A percentile compares a stretch with the other conserved stretches of the same genome.
phyloP scores from a whole-genome alignment of 30 jellyfish, hydroid and myxozoan genomes.

The Hydra vulgaris region DNA sequence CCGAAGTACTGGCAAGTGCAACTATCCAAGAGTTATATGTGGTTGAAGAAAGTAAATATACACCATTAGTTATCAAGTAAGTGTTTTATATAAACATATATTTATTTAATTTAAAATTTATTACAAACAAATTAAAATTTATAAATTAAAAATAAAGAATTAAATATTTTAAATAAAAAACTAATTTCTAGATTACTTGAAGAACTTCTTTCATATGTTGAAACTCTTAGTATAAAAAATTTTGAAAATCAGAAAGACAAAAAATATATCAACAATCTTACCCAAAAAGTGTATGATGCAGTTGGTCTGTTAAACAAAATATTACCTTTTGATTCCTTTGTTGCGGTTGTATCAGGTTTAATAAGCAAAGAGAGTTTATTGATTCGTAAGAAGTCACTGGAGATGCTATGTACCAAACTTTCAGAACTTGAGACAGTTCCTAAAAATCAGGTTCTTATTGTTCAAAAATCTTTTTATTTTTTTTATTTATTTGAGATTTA shows the following conservation, averaged over 20 bases:
- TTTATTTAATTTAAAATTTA: too few species aligned
- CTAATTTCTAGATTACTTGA: conserved; percentile 40
- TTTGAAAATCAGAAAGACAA: conserved; percentile 8
- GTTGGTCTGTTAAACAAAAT: conserved; percentile 37
- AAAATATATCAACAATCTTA: conserved; percentile 43
- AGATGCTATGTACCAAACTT: conserved; percentile 41
- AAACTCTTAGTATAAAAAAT: conserved; percentile 16
- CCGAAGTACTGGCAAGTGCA: conserved; percentile 8
- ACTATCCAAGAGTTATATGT: neutral
- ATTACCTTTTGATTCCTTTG: conserved; percentile 51
- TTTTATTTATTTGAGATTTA: too few species aligned
- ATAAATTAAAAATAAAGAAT: neutral
- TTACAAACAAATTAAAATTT: too few species aligned
- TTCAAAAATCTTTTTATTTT: too few species aligned
- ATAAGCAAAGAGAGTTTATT: conserved; percentile 34
- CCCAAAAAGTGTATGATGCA: conserved; percentile 33
- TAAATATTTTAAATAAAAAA: neutral
- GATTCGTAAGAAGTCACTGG: conserved; percentile 55
- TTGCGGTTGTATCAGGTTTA: conserved; percentile 39
- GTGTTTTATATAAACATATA: too few species aligned
- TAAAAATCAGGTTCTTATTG: conserved; percentile 52
- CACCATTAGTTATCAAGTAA: conserved; percentile 3
- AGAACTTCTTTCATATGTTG: conserved; percentile 38
- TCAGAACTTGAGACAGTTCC: conserved; percentile 12
- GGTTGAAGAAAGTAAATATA: neutral